Evolutionary conservation across 2,888 invertebrate species (phyloP).

Genomic region (Psylliodes chrysocephalus): DNA sequence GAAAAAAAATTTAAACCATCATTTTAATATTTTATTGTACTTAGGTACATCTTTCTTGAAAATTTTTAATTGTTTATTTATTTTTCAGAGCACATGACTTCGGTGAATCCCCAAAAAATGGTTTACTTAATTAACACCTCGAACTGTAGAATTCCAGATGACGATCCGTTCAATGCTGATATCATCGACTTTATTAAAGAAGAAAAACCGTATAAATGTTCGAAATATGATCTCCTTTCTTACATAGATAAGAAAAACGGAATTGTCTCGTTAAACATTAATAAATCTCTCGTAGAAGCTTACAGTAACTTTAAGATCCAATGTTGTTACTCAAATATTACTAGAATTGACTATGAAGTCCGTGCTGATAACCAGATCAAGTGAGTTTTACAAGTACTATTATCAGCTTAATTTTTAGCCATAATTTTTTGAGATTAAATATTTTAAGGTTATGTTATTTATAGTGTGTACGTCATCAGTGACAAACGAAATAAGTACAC

Average conservation of each 20-base stretch:
- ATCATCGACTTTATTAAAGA: conserved; percentile 46
- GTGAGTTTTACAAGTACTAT: conserved; percentile 48
- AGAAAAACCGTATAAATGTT: conserved; percentile 49
- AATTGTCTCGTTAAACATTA: conserved; percentile 45
- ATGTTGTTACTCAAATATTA: conserved; percentile 58
- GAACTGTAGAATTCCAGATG: conserved; percentile 53
- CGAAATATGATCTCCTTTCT: conserved; percentile 47
- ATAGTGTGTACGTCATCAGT: no score
- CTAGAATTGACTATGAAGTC: conserved; percentile 45
- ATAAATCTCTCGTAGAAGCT: conserved; percentile 41
- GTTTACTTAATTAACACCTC: conserved; percentile 51
- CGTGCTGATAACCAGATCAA: conserved; percentile 47
- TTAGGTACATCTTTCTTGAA: no score
- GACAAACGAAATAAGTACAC: no score
- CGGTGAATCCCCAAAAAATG: conserved; percentile 2
- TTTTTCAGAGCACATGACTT: conserved; percentile 22
- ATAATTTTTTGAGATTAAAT: no score
- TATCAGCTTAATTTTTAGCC: no score
- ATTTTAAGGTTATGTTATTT: no score
- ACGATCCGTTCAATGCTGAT: conserved; percentile 52
- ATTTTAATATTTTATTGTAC: no score
- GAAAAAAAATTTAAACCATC: no score
- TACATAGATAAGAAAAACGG: conserved; percentile 48
- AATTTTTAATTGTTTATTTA: no score
- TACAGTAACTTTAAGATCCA: conserved; percentile 50